These are phyloP conservation scores for Tamandua tetradactyla DNA, from an alignment of 2,797 vertebrate species.

Conservation along the genomic window DNA sequence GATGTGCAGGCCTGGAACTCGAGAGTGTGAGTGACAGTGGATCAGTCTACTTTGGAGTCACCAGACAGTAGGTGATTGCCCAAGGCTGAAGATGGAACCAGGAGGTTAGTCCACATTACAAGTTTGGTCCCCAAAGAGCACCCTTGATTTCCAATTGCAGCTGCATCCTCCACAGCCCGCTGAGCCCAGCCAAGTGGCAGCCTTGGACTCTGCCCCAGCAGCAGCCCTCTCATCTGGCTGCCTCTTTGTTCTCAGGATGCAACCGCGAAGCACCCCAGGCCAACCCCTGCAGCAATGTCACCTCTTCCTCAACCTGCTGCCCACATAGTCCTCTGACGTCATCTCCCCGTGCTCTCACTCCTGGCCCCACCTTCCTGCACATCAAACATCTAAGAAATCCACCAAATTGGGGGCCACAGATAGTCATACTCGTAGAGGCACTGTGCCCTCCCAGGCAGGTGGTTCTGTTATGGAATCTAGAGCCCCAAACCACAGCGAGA, in stretches of 20 bases:
- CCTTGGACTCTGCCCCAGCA: background rate
- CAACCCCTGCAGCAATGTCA: fast-evolving
- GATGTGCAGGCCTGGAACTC: background rate
- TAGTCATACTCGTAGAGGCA: too few relatives aligned
- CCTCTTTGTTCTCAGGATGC: background rate
- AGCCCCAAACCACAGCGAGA: background rate
- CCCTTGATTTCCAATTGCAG: background rate
- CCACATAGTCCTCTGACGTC: background rate
- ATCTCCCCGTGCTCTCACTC: background rate
- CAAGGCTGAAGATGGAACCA: background rate
- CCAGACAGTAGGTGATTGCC: background rate
- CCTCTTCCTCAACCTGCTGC: background rate
- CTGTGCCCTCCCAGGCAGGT: background rate
- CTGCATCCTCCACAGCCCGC: background rate
- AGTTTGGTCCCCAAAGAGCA: background rate
- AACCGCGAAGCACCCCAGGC: background rate
- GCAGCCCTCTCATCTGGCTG: background rate
- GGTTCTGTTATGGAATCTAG: background rate
- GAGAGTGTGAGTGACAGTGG: too few relatives aligned
- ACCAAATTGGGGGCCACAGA: background rate
- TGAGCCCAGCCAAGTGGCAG: background rate
- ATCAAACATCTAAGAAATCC: background rate
- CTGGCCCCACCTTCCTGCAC: background rate
- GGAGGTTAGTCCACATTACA: too few relatives aligned
- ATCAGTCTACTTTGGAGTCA: background rate